Conservation (phyloP, 2,888 invertebrate genomes). For the Mesorhabditis belari region DNA sequence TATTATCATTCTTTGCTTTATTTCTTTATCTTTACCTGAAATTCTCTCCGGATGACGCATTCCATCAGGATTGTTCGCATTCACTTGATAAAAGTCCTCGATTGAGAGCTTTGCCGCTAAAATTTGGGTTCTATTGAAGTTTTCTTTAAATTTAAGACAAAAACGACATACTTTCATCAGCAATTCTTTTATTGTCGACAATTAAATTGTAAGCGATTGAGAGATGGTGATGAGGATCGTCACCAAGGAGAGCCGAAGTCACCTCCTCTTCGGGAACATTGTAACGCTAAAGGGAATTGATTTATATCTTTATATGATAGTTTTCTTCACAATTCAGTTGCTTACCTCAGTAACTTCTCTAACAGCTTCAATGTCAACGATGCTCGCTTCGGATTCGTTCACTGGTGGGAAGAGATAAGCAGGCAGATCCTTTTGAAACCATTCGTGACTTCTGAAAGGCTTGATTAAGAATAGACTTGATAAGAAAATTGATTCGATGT, state of each 20-base stretch:
- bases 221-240: constrained; percentile 66
- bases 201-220: constrained; percentile 64
- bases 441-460: constrained; percentile 74
- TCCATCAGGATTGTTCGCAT: constrained; percentile 58
- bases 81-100: constrained; percentile 81
- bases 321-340: background rate
- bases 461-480: background rate
- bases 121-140: constrained; percentile 2
- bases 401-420: constrained; percentile 89
- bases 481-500: constrained; percentile 1
- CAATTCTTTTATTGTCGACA: constrained; percentile 59
- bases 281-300: background rate
- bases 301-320: background rate
- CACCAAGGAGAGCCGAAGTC: background rate
- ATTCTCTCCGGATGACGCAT: constrained; percentile 58
- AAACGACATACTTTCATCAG: constrained; percentile 65
- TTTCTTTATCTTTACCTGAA: no score
- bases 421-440: constrained; percentile 93
- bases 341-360: constrained; percentile 69
- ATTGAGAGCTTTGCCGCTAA: constrained; percentile 56
- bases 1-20: no score
- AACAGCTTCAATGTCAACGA: constrained; percentile 89
- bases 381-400: constrained; percentile 92
- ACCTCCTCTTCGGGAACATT: background rate
- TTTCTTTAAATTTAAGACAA: background rate